A percentile compares a stretch with the other conserved stretches of the same genome.
Evolutionary conservation across 2,888 invertebrate genomes (phyloP).

Genomic region (Archaeoteleia sp.): DNA sequence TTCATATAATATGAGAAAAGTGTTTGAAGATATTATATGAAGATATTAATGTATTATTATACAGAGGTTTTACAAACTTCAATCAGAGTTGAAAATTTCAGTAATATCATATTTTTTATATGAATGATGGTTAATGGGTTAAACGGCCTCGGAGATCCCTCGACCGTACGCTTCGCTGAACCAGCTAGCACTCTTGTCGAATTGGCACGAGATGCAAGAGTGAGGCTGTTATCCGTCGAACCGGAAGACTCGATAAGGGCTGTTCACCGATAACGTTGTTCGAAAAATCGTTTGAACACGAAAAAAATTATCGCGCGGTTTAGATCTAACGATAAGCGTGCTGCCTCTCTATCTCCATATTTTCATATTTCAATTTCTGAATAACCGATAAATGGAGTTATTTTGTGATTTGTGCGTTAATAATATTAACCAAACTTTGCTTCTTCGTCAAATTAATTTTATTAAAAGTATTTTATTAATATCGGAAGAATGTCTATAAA

Average conservation of each 20-base stretch:
- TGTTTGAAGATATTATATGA: too few species aligned
- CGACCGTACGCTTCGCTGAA: conserved; percentile 41
- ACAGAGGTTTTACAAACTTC: too few species aligned
- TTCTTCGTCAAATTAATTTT: too few species aligned
- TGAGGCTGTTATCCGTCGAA: conserved; percentile 51
- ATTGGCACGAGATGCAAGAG: conserved; percentile 49
- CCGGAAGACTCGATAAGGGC: conserved; percentile 51
- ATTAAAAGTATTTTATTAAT: too few species aligned
- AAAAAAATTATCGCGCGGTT: conserved; percentile 44
- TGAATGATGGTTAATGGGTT: conserved; percentile 46
- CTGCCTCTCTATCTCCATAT: conserved; percentile 27
- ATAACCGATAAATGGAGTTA: conserved; percentile 22
- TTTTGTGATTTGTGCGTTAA: conserved; percentile 12
- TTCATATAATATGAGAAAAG: too few species aligned
- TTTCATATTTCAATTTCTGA: conserved; percentile 30
- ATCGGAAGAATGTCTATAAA: background rate
- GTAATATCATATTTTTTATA: conserved; percentile 36
- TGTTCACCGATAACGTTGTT: conserved; percentile 50
- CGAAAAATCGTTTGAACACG: conserved; percentile 45
- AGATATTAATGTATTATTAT: too few species aligned
- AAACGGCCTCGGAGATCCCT: conserved; percentile 36
- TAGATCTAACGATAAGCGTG: conserved; percentile 43
- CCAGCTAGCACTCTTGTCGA: conserved; percentile 49
- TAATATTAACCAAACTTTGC: background rate
- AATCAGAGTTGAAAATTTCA: conserved; percentile 10